phyloP scores from a whole-genome alignment of 92 coral and sea anemone species.

The Siderastrea radians region DNA sequence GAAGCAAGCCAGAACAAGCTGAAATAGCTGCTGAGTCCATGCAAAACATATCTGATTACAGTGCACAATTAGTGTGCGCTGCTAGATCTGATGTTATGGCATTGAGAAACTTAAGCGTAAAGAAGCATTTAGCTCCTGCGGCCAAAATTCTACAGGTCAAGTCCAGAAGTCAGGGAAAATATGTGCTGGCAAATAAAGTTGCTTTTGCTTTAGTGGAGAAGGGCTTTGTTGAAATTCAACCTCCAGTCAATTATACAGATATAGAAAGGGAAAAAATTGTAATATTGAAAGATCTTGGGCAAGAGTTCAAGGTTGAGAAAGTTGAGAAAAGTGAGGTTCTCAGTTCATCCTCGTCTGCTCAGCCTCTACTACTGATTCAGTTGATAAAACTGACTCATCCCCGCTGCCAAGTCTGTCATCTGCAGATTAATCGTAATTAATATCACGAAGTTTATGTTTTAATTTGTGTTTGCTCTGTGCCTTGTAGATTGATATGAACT shows the following conservation, averaged over 20 bases:
- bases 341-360: constrained; percentile 31
- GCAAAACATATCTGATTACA: constrained; percentile 42
- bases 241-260: constrained; percentile 42
- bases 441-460: constrained; percentile 22
- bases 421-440: not conserved
- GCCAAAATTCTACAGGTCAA: constrained; percentile 29
- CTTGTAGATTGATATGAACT: constrained; percentile 12
- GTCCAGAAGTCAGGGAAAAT: constrained; percentile 29
- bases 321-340: constrained; percentile 21
- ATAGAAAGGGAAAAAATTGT: constrained; percentile 27
- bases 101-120: constrained; percentile 47
- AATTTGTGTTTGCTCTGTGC: constrained; percentile 27
- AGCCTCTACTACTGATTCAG: constrained; percentile 15
- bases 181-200: constrained; percentile 18
- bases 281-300: constrained; percentile 22
- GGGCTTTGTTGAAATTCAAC: constrained; percentile 16
- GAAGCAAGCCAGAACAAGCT: constrained; percentile 21
- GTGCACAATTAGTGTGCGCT: constrained; percentile 52
- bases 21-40: constrained; percentile 15
- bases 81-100: constrained; percentile 20
- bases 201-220: constrained; percentile 35
- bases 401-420: constrained; percentile 37
- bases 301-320: constrained; percentile 15
- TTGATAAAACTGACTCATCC: constrained; percentile 36
- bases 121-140: constrained; percentile 47